These are phyloP conservation scores for Apostichopus japonicus DNA, from an alignment of 35 echinoderm and acorn worm genomes.

Conservation along the genomic window DNA sequence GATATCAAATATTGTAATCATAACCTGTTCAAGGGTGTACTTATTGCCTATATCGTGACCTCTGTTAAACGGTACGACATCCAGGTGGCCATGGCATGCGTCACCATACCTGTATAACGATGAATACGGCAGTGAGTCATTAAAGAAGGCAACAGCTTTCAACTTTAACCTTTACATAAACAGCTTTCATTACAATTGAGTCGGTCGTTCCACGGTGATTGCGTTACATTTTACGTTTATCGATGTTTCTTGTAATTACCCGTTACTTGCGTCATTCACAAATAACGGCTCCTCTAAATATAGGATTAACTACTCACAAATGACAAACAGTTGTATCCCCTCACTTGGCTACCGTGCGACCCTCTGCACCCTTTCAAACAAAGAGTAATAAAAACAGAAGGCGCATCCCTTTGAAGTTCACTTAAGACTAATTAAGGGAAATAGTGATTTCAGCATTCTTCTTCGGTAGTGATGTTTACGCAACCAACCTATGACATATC, in stretches of 20 bases:
- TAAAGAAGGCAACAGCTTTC: neutral
- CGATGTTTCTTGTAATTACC: slow-evolving; percentile 24
- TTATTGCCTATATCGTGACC: neutral
- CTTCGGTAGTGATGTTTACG: slow-evolving; percentile 42
- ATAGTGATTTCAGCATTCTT: slow-evolving; percentile 22
- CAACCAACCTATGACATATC: neutral
- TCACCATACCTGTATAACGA: no score
- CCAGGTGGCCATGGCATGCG: neutral
- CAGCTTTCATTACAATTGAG: slow-evolving; percentile 17
- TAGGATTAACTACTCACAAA: slow-evolving; percentile 21
- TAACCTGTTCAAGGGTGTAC: no score
- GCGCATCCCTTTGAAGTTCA: slow-evolving; percentile 35
- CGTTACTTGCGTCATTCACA: slow-evolving; percentile 37
- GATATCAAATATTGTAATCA: no score
- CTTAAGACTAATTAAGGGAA: slow-evolving; percentile 39
- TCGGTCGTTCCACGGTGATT: neutral
- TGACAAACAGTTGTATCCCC: slow-evolving; percentile 38
- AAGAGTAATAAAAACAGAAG: slow-evolving; percentile 43
- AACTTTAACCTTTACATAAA: slow-evolving; percentile 11
- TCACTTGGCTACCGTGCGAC: slow-evolving; percentile 40
- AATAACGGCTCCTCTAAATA: neutral
- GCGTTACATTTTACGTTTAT: slow-evolving; percentile 9
- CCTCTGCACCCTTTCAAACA: slow-evolving; percentile 23
- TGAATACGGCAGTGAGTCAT: neutral
- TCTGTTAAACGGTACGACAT: neutral